A percentile compares a stretch with the other conserved stretches of the same genome.
Evolutionary conservation across 2,888 invertebrate species (phyloP).

Genomic region (Caenorhabditis sp.): DNA sequence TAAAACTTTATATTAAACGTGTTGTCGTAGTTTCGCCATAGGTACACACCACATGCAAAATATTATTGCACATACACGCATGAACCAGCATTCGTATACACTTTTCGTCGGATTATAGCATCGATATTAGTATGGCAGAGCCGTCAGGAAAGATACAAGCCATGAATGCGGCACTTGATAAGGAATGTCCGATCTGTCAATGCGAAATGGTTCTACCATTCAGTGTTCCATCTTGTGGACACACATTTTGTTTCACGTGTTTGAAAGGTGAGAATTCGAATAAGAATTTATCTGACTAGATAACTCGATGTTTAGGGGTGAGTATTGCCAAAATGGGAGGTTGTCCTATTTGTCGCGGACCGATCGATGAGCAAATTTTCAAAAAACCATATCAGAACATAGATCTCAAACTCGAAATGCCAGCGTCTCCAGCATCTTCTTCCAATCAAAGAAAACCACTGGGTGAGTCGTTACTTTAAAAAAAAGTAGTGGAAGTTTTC

Average conservation of each 20-base stretch:
- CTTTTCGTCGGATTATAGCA: no score
- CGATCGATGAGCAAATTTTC: slow-evolving; percentile 59
- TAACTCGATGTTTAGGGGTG: slow-evolving; percentile 37
- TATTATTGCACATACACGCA: not conserved
- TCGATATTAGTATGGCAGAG: slow-evolving; percentile 2
- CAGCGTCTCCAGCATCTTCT: slow-evolving; percentile 18
- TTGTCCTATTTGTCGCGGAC: slow-evolving; percentile 72
- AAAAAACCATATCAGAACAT: slow-evolving; percentile 39
- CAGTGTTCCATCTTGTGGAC: slow-evolving; percentile 66
- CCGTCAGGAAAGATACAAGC: slow-evolving; percentile 8
- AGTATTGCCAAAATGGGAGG: slow-evolving; percentile 32
- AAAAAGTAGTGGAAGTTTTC: no score
- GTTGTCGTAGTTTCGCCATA: no score
- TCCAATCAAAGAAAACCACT: not conserved
- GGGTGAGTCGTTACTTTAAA: not conserved
- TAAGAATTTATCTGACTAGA: not conserved
- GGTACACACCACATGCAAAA: not conserved
- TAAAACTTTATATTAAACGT: slow-evolving; percentile 65
- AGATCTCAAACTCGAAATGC: slow-evolving; percentile 41
- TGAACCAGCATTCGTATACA: no score
- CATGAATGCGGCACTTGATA: slow-evolving; percentile 44
- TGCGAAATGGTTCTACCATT: slow-evolving; percentile 67
- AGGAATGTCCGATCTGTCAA: slow-evolving; percentile 73
- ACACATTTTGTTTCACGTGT: slow-evolving; percentile 75
- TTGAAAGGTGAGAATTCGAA: slow-evolving; percentile 68